These are phyloP conservation scores for Lerista edwardsae DNA, from an alignment of 2,797 vertebrate species.

Conservation along the genomic window DNA sequence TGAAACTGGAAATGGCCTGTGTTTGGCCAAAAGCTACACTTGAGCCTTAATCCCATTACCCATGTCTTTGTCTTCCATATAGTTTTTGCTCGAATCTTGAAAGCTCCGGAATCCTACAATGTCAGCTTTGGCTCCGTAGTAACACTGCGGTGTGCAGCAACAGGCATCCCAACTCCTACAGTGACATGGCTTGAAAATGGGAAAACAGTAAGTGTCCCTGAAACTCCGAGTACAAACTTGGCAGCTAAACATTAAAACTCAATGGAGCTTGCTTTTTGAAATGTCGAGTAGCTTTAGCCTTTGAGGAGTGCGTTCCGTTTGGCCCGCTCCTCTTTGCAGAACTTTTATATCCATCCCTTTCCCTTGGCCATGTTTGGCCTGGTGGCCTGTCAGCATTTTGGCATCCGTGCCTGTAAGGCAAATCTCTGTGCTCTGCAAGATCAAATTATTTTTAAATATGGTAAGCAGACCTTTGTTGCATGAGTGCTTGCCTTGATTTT, in stretches of 20 bases:
- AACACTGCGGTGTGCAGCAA: slow-evolving; percentile 87
- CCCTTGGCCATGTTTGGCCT: not conserved
- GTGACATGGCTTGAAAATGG: slow-evolving; percentile 97
- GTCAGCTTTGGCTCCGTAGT: slow-evolving; percentile 90
- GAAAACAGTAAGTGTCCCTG: slow-evolving; percentile 86
- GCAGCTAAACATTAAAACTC: slow-evolving; percentile 5
- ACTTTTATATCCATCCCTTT: slow-evolving; percentile 3
- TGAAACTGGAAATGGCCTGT: accelerated
- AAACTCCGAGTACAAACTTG: not conserved
- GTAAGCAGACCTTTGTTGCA: slow-evolving; percentile 21
- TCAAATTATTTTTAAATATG: slow-evolving; percentile 19
- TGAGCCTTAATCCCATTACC: not conserved
- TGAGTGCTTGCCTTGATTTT: accelerated
- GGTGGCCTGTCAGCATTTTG: not conserved
- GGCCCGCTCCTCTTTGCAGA: not conserved
- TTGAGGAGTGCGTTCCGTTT: not conserved
- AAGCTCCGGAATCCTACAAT: slow-evolving; percentile 91
- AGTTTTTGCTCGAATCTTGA: slow-evolving; percentile 95
- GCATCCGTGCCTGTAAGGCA: not conserved
- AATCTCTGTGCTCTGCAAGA: not conserved
- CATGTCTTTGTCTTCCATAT: slow-evolving; percentile 57
- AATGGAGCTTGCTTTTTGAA: not conserved
- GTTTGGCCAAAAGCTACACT: not conserved
- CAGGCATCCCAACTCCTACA: slow-evolving; percentile 90
- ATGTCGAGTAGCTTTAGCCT: not conserved